Evolutionary conservation across 1,140 invertebrate species (phyloP).

Genomic region (Drosophila rhopaloa): DNA sequence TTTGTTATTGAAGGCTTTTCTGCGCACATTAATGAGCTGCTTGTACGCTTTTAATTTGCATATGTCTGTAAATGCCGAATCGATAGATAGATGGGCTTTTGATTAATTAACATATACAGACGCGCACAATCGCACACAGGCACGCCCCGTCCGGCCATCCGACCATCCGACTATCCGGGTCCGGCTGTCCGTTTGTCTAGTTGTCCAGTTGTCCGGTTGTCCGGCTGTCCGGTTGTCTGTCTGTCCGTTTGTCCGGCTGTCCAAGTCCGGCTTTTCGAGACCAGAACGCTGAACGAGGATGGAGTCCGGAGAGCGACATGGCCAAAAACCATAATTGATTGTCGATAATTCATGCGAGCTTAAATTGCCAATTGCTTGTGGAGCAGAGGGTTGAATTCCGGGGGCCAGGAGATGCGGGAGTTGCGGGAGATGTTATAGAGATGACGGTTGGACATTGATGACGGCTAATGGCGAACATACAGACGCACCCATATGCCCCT

Average conservation of each 20-base stretch:
- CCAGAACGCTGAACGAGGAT: slow-evolving; percentile 22
- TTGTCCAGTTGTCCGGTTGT: not conserved
- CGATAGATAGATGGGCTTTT: slow-evolving; percentile 79
- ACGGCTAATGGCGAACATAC: slow-evolving; percentile 46
- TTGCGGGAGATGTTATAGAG: slow-evolving; percentile 30
- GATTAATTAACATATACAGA: slow-evolving; percentile 77
- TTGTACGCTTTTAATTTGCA: slow-evolving; percentile 82
- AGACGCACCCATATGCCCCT: slow-evolving; percentile 3
- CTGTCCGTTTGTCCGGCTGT: slow-evolving; percentile 4
- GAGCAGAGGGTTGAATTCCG: not conserved
- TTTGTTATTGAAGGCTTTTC: slow-evolving; percentile 40
- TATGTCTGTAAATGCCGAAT: slow-evolving; percentile 81
- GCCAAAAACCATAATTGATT: slow-evolving; percentile 82
- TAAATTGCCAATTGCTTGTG: slow-evolving; percentile 78
- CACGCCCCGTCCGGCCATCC: not conserved
- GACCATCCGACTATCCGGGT: not conserved
- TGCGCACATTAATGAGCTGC: slow-evolving; percentile 77
- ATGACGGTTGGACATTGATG: slow-evolving; percentile 13
- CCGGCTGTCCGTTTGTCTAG: not conserved
- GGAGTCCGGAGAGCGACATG: slow-evolving; percentile 51
- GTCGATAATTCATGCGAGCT: slow-evolving; percentile 81
- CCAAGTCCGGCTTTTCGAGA: not conserved
- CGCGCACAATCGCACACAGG: slow-evolving; percentile 18
- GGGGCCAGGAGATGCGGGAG: not conserved
- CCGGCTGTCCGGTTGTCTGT: not conserved